Evolutionary conservation across 2,888 invertebrate genomes (phyloP), one percentile per base, ranked within the genome.

Genomic region (Drosophila percnosoma): DNA sequence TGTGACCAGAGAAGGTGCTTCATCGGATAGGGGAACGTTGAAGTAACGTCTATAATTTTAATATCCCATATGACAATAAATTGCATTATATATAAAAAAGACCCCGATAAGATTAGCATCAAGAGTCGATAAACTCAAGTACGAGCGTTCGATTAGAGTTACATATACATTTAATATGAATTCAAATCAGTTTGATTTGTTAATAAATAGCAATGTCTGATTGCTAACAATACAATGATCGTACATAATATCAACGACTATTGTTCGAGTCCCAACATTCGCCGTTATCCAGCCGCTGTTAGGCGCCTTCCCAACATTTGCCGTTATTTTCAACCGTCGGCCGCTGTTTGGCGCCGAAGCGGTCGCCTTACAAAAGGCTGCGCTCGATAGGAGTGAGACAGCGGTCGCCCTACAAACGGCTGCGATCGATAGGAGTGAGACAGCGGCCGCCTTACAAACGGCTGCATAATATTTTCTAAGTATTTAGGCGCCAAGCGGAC

Each of bases 1-100:
- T 3, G 63, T 72, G 34, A 75, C 79, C 4, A 68, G 89, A 53
- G 66, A 76, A 58, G 34, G 15, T 45, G 7, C 24, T 15, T 62
- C 55, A 29, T n/a, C 1, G 0, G 10, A 21, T 1, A 18, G 10
- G 3, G 13, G n/a, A 36, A 15, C n/a, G 13, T 31, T 6, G 11
- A 10, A 4, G 11, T 27, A 54, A 36, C n/a, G 27, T 4, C 18
- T 2, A 10, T 36, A 29, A 51, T 61, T 8, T 7, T 6, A 36
- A 36, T 7, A 11, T 6, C 42, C n/a, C 18, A 21, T 7, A 58
- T 18, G 24, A 6, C 36, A n/a, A 36, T 15, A 21, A 38, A 51
- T 18, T 11, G 21, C 21, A 36, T 29, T 38, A 34, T 51, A 29
- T 34, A 49, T 49, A n/a, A 24, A 24, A 27, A 15, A 24, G 6